A percentile compares a stretch with the other conserved stretches of the same genome.
Conservation (phyloP, 2,113 vertebrate genomes). For the Perca fluviatilis region DNA sequence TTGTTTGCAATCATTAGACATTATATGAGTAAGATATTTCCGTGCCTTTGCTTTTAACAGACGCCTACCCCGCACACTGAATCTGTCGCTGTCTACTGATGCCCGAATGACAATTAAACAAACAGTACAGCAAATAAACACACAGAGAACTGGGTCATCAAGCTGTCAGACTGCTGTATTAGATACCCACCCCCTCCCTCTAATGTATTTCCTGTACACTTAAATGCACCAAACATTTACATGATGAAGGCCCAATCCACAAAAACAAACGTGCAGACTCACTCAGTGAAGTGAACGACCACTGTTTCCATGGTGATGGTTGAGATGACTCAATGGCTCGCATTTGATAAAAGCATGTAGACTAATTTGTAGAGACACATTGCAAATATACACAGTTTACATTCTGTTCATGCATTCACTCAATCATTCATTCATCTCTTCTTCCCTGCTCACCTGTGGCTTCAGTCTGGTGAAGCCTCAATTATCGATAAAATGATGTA, state of each 20-base stretch:
- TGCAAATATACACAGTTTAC: neutral
- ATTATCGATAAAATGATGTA: neutral
- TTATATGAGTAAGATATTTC: conserved; percentile 59
- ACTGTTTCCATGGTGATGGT: conserved; percentile 80
- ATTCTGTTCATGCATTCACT: conserved; percentile 5
- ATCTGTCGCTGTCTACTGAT: conserved; percentile 31
- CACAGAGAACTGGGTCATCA: conserved; percentile 23
- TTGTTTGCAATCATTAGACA: conserved; percentile 43
- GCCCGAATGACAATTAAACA: conserved; percentile 38
- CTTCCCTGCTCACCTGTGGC: conserved; percentile 9
- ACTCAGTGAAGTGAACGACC: conserved; percentile 26
- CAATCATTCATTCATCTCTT: conserved; percentile 1
- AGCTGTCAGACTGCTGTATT: conserved; percentile 30
- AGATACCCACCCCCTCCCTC: neutral
- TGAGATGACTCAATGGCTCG: conserved; percentile 50
- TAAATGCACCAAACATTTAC: conserved; percentile 29
- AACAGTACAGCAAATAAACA: conserved; percentile 41
- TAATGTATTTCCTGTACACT: conserved; percentile 26
- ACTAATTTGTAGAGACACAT: conserved; percentile 24
- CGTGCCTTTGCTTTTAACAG: conserved; percentile 75
- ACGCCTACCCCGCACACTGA: conserved; percentile 32
- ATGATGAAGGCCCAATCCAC: conserved; percentile 37
- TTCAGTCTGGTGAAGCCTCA: neutral
- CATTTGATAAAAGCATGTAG: conserved; percentile 42
- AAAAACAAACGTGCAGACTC: conserved; percentile 57